Percentiles rank a stretch among this genome's conserved stretches.
phyloP scores from a whole-genome alignment of 2,888 invertebrate genomes.

The Ceramica pisi region DNA sequence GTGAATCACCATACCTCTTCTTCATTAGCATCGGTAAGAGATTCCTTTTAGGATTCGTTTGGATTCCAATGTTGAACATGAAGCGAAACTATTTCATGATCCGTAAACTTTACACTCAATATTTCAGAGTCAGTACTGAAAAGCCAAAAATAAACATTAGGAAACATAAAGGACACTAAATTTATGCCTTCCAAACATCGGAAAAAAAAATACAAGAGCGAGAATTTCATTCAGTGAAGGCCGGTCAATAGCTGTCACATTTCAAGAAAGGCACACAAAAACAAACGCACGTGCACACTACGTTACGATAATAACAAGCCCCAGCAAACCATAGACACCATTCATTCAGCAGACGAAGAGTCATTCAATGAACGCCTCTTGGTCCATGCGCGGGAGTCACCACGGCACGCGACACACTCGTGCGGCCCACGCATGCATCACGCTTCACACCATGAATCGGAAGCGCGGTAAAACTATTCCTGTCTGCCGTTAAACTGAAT shows the following conservation, averaged over 20 bases:
- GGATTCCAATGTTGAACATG: too few species aligned
- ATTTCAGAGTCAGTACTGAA: neutral
- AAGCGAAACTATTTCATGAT: neutral
- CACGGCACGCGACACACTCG: slow-evolving; percentile 77
- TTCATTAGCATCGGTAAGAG: too few species aligned
- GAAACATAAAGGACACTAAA: too few species aligned
- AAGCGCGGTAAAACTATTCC: slow-evolving; percentile 72
- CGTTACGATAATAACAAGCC: slow-evolving; percentile 16
- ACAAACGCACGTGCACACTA: slow-evolving; percentile 29
- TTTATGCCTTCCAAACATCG: too few species aligned
- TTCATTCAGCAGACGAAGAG: slow-evolving; percentile 31
- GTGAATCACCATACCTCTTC: neutral
- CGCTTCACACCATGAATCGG: slow-evolving; percentile 64
- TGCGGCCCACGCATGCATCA: slow-evolving; percentile 76
- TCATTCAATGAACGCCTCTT: slow-evolving; percentile 68
- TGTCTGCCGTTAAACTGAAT: slow-evolving; percentile 28
- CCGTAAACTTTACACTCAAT: neutral
- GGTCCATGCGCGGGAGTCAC: slow-evolving; percentile 54
- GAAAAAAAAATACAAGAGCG: neutral
- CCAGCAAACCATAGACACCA: slow-evolving; percentile 23
- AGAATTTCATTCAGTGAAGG: neutral
- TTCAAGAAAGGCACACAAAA: slow-evolving; percentile 7
- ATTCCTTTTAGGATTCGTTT: neutral
- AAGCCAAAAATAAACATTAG: neutral
- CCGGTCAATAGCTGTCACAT: neutral